These are phyloP conservation scores for Cancer borealis DNA, from an alignment of 2,888 invertebrate species.

Conservation along the genomic window DNA sequence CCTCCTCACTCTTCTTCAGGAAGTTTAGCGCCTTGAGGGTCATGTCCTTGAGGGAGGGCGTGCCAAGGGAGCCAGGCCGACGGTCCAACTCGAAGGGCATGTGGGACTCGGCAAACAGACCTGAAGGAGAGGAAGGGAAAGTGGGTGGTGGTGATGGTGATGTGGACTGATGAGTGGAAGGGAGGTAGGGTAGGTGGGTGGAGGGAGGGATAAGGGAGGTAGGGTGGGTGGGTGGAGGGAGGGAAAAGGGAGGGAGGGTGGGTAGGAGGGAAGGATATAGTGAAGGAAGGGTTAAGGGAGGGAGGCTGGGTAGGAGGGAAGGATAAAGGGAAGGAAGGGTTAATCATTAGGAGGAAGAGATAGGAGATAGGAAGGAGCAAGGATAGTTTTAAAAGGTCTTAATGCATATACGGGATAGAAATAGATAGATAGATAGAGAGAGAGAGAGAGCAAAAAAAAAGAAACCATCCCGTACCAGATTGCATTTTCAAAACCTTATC, in stretches of 20 bases:
- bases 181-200: not conserved
- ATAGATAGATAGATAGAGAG: not conserved
- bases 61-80: slow-evolving; percentile 84
- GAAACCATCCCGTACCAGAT: not conserved
- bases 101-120: slow-evolving; percentile 90
- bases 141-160: not conserved
- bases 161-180: not conserved
- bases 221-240: not conserved
- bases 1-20: slow-evolving; percentile 84
- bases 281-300: no score
- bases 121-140: slow-evolving; percentile 80
- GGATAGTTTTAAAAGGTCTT: no score
- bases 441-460: not conserved
- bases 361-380: not conserved
- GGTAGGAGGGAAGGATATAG: not conserved
- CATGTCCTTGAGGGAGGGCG: slow-evolving; percentile 91
- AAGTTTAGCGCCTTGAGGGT: slow-evolving; percentile 88
- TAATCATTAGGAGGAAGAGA: not conserved
- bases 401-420: not conserved
- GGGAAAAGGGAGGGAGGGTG: not conserved
- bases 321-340: not conserved
- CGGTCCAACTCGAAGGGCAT: slow-evolving; percentile 87
- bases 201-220: not conserved
- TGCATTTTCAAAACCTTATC: not conserved
- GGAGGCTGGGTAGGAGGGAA: not conserved